These are phyloP conservation scores for Dendroctonus ponderosae DNA, from an alignment of 1,140 invertebrate species.

Conservation along the genomic window DNA sequence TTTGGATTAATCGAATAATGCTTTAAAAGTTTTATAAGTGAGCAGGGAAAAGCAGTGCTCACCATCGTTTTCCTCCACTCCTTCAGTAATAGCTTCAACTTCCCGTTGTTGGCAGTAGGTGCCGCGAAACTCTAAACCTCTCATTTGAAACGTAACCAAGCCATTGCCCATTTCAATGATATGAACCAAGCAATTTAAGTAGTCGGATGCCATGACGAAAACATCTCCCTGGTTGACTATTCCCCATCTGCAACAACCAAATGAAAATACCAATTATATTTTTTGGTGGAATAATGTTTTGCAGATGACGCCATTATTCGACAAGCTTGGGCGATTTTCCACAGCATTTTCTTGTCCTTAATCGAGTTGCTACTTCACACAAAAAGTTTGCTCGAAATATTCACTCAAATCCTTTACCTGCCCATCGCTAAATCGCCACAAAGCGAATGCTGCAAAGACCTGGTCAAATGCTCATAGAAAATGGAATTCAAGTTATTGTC, in stretches of 20 bases:
- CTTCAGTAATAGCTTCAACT: conserved; percentile 97
- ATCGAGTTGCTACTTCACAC: too few species aligned
- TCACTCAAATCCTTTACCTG: conserved; percentile 32
- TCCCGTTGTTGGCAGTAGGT: conserved; percentile 98
- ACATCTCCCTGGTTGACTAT: conserved; percentile 92
- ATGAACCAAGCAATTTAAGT: conserved; percentile 96
- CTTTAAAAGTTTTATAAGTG: too few species aligned
- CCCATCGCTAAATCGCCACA: conserved; percentile 93
- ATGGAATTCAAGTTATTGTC: conserved; percentile 99
- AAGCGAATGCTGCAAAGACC: conserved; percentile 90
- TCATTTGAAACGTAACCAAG: conserved; percentile 95
- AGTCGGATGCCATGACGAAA: conserved; percentile 96
- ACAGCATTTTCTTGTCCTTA: too few species aligned
- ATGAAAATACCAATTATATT: neutral
- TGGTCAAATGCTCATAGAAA: conserved; percentile 98
- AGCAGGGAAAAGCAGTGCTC: conserved; percentile 24
- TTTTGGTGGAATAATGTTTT: too few species aligned
- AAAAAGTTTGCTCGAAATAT: too few species aligned
- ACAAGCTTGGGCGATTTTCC: too few species aligned
- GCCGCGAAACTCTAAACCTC: conserved; percentile 95
- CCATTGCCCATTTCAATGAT: conserved; percentile 98
- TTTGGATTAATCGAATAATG: too few species aligned
- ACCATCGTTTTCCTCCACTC: conserved; percentile 91
- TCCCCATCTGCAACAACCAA: conserved; percentile 68
- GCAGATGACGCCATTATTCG: too few species aligned